These are phyloP conservation scores for Agrotis segetum DNA, from an alignment of 2,888 invertebrate species.

Conservation along the genomic window DNA sequence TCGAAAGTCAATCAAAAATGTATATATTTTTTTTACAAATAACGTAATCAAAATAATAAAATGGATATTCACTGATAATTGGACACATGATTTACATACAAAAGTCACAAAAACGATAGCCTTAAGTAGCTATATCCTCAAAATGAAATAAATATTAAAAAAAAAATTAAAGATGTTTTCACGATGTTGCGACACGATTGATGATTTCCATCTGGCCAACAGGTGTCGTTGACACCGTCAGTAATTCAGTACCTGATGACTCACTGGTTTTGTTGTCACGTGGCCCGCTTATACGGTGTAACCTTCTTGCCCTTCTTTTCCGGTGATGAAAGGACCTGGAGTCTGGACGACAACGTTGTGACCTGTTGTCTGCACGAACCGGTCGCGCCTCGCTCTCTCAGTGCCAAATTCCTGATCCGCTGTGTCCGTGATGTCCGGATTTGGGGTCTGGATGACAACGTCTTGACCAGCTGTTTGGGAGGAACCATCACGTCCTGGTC, in stretches of 20 bases:
- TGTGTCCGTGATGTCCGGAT: no score
- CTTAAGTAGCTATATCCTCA: conserved; percentile 10
- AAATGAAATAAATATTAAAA: not conserved
- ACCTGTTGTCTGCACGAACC: not conserved
- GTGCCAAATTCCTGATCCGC: not conserved
- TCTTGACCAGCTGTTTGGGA: not conserved
- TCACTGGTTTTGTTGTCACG: no score
- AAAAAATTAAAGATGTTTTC: not conserved
- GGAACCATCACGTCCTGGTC: not conserved
- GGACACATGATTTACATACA: conserved; percentile 17
- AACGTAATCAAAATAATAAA: conserved; percentile 30
- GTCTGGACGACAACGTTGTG: not conserved
- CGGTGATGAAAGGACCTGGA: no score
- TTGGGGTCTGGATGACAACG: not conserved
- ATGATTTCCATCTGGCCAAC: conserved; percentile 47
- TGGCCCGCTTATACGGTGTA: no score
- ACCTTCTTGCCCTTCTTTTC: no score
- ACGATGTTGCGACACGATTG: not conserved
- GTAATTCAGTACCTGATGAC: no score
- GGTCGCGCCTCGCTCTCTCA: conserved; percentile 59
- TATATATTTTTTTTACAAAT: conserved; percentile 42
- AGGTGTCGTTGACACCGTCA: not conserved
- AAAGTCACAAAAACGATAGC: conserved; percentile 27
- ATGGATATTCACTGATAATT: not conserved
- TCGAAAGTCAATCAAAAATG: conserved; percentile 1